Evolutionary conservation across 2,113 vertebrate genomes (phyloP).

Genomic region (Elgaria multicarinata): DNA sequence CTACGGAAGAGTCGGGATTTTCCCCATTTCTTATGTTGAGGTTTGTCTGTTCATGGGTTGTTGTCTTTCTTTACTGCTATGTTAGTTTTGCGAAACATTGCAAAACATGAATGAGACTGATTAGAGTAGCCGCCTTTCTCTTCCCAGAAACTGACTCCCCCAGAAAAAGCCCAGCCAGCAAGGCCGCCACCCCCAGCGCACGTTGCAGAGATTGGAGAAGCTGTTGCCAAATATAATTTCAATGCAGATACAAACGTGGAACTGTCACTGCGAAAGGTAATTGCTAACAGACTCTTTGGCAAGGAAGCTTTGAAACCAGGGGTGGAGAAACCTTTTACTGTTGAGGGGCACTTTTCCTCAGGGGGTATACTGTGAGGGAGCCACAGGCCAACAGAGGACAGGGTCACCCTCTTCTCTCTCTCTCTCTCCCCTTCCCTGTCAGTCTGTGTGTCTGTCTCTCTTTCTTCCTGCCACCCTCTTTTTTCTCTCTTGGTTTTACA

Average conservation of each 20-base stretch:
- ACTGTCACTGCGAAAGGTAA: conserved; percentile 94
- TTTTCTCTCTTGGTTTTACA: neutral
- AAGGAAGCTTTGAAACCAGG: neutral
- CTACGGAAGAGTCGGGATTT: conserved; percentile 91
- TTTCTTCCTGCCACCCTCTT: no score
- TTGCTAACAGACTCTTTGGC: neutral
- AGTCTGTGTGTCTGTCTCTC: no score
- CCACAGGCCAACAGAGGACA: neutral
- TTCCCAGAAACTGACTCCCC: conserved; percentile 84
- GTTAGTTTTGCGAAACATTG: conserved; percentile 11
- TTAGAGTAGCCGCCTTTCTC: neutral
- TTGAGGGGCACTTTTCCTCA: neutral
- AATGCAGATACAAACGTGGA: conserved; percentile 97
- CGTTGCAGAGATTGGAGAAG: conserved; percentile 94
- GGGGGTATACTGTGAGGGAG: no score
- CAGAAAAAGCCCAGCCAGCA: conserved; percentile 92
- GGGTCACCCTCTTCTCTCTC: neutral
- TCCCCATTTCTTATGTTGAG: conserved; percentile 97
- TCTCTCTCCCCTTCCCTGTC: neutral
- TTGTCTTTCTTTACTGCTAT: neutral
- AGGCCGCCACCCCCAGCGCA: conserved; percentile 95
- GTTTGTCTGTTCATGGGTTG: conserved; percentile 70
- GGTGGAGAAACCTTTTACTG: neutral
- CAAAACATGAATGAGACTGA: neutral
- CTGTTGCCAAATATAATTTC: conserved; percentile 95